phyloP scores from a whole-genome alignment of 2,888 invertebrate species.

The Hybos culiciformis region DNA sequence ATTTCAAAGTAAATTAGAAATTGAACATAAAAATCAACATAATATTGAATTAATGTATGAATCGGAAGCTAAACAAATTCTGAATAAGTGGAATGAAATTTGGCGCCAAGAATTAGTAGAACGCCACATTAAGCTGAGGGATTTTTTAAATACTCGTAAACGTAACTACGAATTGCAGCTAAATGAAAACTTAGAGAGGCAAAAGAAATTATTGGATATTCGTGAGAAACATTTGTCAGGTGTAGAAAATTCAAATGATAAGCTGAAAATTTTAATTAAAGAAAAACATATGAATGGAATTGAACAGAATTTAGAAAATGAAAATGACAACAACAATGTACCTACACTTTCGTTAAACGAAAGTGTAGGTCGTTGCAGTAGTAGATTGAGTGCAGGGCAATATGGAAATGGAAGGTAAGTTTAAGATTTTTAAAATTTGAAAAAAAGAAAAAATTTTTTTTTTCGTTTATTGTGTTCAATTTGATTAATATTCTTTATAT shows the following conservation, averaged over 20 bases:
- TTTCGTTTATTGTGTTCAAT: no score
- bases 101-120: constrained; percentile 37
- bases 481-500: no score
- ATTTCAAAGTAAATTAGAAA: constrained; percentile 31
- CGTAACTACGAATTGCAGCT: constrained; percentile 15
- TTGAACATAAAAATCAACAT: constrained; percentile 32
- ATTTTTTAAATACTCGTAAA: constrained; percentile 29
- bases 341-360: no score
- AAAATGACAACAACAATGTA: no score
- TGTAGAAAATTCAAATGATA: constrained; percentile 32
- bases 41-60: constrained; percentile 40
- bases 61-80: constrained; percentile 38
- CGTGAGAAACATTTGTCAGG: constrained; percentile 25
- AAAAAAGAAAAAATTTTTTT: no score
- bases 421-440: no score
- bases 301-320: no score
- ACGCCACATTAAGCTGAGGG: constrained; percentile 31
- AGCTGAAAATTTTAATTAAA: constrained; percentile 26
- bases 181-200: constrained; percentile 23
- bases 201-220: constrained; percentile 25
- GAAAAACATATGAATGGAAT: constrained; percentile 17
- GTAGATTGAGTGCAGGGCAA: no score
- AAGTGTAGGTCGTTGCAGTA: no score
- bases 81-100: constrained; percentile 33
- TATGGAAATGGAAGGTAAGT: no score